A percentile compares a stretch with the other conserved stretches of the same genome.
phyloP scores from a whole-genome alignment of 37 sponge, comb jelly and placozoan species.

The Chondrosia reniformis region DNA sequence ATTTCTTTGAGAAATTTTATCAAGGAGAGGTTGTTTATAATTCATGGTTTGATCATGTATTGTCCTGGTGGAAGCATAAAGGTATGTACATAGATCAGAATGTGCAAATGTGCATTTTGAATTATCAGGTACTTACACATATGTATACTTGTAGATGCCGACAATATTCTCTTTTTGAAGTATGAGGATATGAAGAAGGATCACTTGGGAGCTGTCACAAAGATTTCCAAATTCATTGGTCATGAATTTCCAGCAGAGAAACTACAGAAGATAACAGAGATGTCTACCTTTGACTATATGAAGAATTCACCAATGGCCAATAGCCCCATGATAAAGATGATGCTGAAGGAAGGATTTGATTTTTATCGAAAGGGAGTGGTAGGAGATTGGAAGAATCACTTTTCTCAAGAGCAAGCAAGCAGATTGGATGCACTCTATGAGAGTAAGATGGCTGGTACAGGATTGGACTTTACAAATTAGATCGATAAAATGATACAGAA shows the following conservation, averaged over 20 bases:
- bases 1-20: constrained; percentile 27
- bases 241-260: constrained; percentile 13
- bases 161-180: constrained; percentile 52
- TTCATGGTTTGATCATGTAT: constrained; percentile 20
- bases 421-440: constrained; percentile 35
- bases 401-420: constrained; percentile 34
- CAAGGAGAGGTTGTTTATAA: neutral
- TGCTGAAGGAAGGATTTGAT: neutral
- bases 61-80: constrained; percentile 40
- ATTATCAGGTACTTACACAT: neutral
- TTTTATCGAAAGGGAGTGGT: constrained; percentile 44
- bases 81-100: neutral
- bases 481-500: too few species aligned
- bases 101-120: neutral
- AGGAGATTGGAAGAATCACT: constrained; percentile 59
- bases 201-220: neutral
- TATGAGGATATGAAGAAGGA: constrained; percentile 64
- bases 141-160: neutral
- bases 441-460: constrained; percentile 17
- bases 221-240: constrained; percentile 37
- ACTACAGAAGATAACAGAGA: constrained; percentile 14
- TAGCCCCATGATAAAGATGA: neutral
- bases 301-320: constrained; percentile 26
- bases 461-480: constrained; percentile 27
- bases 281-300: constrained; percentile 43